A percentile compares a stretch with the other conserved stretches of the same genome.
Evolutionary conservation across 2,113 vertebrate genomes (phyloP).

Genomic region (Scatophagus argus): DNA sequence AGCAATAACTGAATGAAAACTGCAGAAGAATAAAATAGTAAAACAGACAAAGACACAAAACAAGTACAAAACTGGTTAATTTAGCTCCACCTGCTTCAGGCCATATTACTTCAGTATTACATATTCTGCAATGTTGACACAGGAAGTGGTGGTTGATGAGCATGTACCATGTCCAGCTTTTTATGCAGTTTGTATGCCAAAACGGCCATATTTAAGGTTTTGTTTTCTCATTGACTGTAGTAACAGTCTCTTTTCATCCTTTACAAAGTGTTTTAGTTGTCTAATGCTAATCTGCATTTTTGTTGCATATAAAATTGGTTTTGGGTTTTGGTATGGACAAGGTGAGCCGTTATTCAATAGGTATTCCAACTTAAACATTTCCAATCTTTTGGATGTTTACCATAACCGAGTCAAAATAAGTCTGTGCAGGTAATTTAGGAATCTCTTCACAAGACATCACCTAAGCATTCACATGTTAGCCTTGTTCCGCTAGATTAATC

Average conservation of each 20-base stretch:
- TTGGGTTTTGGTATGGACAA: too few species aligned
- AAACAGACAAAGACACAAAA: neutral
- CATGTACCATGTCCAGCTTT: neutral
- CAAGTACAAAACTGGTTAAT: neutral
- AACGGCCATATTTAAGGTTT: neutral
- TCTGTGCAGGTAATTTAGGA: slow-evolving; percentile 34
- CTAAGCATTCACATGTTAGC: slow-evolving; percentile 45
- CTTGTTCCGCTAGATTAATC: slow-evolving; percentile 75
- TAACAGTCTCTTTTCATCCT: neutral
- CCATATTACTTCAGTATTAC: neutral
- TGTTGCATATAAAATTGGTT: too few species aligned
- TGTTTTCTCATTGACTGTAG: too few species aligned
- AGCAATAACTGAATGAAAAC: slow-evolving; percentile 4
- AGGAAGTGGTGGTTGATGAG: neutral
- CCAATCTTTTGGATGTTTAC: too few species aligned
- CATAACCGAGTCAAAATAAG: too few species aligned
- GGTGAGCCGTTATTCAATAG: slow-evolving; percentile 1
- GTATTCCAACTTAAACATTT: neutral
- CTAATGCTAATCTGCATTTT: neutral
- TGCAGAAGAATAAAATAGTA: neutral
- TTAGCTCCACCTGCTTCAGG: neutral
- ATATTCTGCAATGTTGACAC: neutral
- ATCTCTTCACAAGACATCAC: slow-evolving; percentile 37
- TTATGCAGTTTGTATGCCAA: neutral
- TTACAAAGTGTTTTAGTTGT: neutral